phyloP scores from a whole-genome alignment of 2,113 vertebrate genomes.

The Chrysemys picta region DNA sequence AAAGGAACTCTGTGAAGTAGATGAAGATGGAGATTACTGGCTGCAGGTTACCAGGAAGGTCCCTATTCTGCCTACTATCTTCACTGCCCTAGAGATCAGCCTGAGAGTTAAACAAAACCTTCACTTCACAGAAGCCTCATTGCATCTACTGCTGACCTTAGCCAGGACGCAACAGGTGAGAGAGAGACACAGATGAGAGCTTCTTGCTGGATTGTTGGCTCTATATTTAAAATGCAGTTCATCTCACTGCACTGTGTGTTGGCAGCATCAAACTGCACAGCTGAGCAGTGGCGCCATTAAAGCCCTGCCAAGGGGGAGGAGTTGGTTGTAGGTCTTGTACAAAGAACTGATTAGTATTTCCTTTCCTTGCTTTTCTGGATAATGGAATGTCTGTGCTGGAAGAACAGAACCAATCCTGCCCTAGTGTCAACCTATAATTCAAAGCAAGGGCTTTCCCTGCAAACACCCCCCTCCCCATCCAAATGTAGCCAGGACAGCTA shows the following conservation, averaged over 20 bases:
- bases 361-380: neutral
- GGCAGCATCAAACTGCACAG: neutral
- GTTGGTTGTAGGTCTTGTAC: neutral
- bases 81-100: constrained; percentile 92
- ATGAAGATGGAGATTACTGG: constrained; percentile 94
- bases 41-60: constrained; percentile 90
- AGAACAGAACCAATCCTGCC: neutral
- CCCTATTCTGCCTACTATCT: constrained; percentile 90
- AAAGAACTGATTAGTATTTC: neutral
- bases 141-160: constrained; percentile 94
- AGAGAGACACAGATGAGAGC: neutral
- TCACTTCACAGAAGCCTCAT: constrained; percentile 92
- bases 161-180: constrained; percentile 94
- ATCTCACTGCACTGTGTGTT: neutral
- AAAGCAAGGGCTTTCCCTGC: neutral
- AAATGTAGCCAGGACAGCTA: neutral
- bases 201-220: neutral
- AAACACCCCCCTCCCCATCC: neutral
- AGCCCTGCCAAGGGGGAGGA: neutral
- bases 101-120: constrained; percentile 94
- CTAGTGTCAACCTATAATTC: neutral
- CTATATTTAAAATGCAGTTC: neutral
- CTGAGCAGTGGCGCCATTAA: neutral
- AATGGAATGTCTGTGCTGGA: neutral
- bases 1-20: constrained; percentile 93